Evolutionary conservation across 2,113 vertebrate genomes (phyloP).

Genomic region (Ptyas mucosa): DNA sequence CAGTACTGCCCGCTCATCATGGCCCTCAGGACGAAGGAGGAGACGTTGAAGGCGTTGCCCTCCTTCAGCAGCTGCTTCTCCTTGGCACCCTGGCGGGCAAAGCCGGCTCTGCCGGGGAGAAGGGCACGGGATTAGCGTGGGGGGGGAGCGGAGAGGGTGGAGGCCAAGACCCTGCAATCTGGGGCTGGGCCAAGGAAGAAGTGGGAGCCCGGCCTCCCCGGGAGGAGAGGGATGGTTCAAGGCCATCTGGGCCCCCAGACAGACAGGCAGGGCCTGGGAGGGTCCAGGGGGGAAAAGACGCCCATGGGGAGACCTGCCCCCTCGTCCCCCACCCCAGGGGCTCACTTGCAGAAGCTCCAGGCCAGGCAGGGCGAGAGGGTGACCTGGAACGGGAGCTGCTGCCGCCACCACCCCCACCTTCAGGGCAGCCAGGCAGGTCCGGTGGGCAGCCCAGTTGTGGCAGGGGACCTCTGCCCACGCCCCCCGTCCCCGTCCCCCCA

Average conservation of each 20-base stretch:
- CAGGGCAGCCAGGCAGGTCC: too few relatives aligned
- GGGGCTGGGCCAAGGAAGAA: neutral
- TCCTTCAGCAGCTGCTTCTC: slow-evolving; percentile 95
- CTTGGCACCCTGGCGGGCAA: slow-evolving; percentile 93
- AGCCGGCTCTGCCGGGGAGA: slow-evolving; percentile 78
- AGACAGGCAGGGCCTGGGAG: neutral
- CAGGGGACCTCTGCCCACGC: neutral
- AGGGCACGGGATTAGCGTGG: neutral
- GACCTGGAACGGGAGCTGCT: rapidly evolving
- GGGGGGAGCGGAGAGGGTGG: rapidly evolving
- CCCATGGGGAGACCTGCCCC: neutral
- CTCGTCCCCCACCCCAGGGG: neutral
- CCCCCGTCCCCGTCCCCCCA: rapidly evolving
- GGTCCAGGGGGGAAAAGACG: rapidly evolving
- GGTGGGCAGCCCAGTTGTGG: neutral
- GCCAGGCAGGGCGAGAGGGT: slow-evolving; percentile 84
- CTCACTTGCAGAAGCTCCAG: slow-evolving; percentile 93
- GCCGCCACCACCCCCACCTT: neutral
- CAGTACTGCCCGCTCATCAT: slow-evolving; percentile 99
- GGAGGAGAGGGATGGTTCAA: neutral
- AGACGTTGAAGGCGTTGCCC: slow-evolving; percentile 94
- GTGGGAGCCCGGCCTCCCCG: rapidly evolving
- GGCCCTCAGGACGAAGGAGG: slow-evolving; percentile 91
- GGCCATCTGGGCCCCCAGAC: neutral
- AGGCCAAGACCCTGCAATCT: neutral